Evolutionary conservation across 2,113 vertebrate species (phyloP).

Genomic region (rabbit (Oryctolagus cuniculus)): mOryCun1.1 NC_091433.1:7089501-7090000

Average conservation of each 20-base stretch:
- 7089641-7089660: not conserved
- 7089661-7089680: not conserved
- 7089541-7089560: not conserved
- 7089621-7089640: not conserved
- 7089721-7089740: not conserved
- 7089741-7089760: not conserved
- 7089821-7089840: not conserved
- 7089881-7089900: slow-evolving; percentile 13
- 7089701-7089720: not conserved
- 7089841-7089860: not conserved
- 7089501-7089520: not conserved
- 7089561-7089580: not conserved
- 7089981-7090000: not conserved
- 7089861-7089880: slow-evolving; percentile 3
- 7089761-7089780: not conserved
- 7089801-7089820: not conserved
- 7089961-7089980: not conserved
- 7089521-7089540: not conserved
- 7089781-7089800: not conserved
- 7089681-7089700: not conserved
- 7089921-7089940: not conserved
- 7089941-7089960: not conserved
- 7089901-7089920: not conserved
- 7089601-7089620: not conserved
- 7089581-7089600: not conserved